Evolutionary conservation across 2,888 invertebrate species (phyloP), one percentile per base, ranked within the genome.

Genomic region (Rotaria socialis): DNA sequence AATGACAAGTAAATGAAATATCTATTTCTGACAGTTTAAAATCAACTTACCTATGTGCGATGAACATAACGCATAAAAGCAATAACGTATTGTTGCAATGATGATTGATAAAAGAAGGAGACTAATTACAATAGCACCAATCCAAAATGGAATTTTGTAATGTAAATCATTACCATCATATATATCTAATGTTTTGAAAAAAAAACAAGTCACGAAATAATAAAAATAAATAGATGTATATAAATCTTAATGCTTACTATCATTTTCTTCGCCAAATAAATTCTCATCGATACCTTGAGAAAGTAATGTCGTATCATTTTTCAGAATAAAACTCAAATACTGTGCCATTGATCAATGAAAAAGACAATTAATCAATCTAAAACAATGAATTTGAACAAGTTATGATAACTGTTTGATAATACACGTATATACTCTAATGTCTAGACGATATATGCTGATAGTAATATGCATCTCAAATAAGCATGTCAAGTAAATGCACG

Each of bases 101-200:
- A 80, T 19, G 47, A 24, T 47, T 47, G 43, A 80, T n/a, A 80
- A 47, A 4, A 47, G 11, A 24, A 80, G 19, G 2, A 80, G 24
- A 47, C 19, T n/a, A 47, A 80, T 80, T 16, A 80, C 80, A 43
- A 47, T n/a, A 14, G 14, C 43, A 80, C 80, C 80, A 47, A 80
- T 35, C 80, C 80, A 80, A 80, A 80, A 80, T 47, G 80, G 80
- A 80, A 80, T 47, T 16, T 80, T 80, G 14, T 80, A 80, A 80
- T 80, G 80, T 24, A 80, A 41, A 47, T 80, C 22, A 80, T 47
- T n/a, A 47, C n/a, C 24, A 47, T 7, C 24, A 47, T 47, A 80
- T 80, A 47, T 24, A 47, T 47, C 80, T 24, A 19, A n/a, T 24
- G 22, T 24, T 19, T 56, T 8, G 14, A 50, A 50, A 50, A 2